Base-by-base conservation (phyloP, 2,797 vertebrate genomes). In the Sebastes hubbsi region DNA sequence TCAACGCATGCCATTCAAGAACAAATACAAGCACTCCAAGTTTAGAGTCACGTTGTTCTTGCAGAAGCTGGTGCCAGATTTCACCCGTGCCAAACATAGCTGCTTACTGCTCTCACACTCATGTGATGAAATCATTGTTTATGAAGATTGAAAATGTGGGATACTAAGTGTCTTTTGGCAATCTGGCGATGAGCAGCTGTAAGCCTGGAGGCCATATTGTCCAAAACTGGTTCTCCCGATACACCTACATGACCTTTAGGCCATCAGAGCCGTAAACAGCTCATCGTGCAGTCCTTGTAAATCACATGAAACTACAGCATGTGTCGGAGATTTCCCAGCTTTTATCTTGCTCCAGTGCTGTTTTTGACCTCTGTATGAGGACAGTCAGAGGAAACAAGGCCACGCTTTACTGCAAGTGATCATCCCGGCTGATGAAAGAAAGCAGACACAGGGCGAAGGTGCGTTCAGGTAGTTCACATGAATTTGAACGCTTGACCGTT, bases 41-140 rank as follows among this genome's bases (percentile, higher is more conserved):
- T 54, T 52, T 14, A 0, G 52, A 36, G 13, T 61, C 42, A 4
- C 24, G 49, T 60, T 24, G 22, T 72, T 78, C 29, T 55, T 61
- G 59, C 42, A 52, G 3, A 32, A 38, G 18, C 68, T 60, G 63
- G 63, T 68, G 64, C 62, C 76, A 87, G 52, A 7, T 63, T 66
- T 69, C 4, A 52, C 14, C 54, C 46, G 3, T 61, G 64, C 65
- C 76, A 84, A 80, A 73, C 68, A 64, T 46, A 60, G 58, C 46
- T 71, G 76, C 71, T 73, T 36, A 24, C 56, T 67, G 20, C 38
- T 62, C 73, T 62, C 38, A 10, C 70, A 10, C 70, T 66, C 65
- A 52, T 70, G 63, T 49, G 61, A 67, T 38, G 59, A 80, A 82
- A 83, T 83, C 63, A 60, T 67, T 84, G 78, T 77, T 86, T 38